Conservation (phyloP, 2,888 invertebrate genomes). For the Cryptus viduatorius region DNA sequence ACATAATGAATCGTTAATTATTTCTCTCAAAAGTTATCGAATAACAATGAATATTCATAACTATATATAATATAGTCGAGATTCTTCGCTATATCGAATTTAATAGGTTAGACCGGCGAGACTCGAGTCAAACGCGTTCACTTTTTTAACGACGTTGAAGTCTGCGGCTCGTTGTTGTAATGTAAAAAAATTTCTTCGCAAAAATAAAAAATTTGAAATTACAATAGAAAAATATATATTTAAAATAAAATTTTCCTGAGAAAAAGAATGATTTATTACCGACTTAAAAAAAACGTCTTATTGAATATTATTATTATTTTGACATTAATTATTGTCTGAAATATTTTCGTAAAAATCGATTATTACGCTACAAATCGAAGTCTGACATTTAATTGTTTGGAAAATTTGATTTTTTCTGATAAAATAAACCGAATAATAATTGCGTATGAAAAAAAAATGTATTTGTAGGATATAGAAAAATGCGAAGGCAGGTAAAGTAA, state of each 20-base stretch:
- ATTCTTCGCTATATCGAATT: not conserved
- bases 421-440: not conserved
- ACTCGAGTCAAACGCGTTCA: not conserved
- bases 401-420: not conserved
- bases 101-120: not conserved
- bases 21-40: conserved; percentile 45
- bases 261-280: not conserved
- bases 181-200: not conserved
- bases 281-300: too few relatives aligned
- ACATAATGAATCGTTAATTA: conserved; percentile 62
- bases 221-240: not conserved
- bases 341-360: too few relatives aligned
- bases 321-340: too few relatives aligned
- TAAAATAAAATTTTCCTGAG: not conserved
- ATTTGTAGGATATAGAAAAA: not conserved
- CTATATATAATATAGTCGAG: conserved; percentile 18
- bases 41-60: conserved; percentile 60
- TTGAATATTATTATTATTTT: too few relatives aligned
- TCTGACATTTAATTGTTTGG: not conserved
- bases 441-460: not conserved
- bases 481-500: not conserved
- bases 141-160: not conserved
- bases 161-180: not conserved
- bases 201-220: not conserved
- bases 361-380: too few relatives aligned